Evolutionary conservation across 1,140 invertebrate species (phyloP).

Genomic region (Drosophila punjabiensis): DNA sequence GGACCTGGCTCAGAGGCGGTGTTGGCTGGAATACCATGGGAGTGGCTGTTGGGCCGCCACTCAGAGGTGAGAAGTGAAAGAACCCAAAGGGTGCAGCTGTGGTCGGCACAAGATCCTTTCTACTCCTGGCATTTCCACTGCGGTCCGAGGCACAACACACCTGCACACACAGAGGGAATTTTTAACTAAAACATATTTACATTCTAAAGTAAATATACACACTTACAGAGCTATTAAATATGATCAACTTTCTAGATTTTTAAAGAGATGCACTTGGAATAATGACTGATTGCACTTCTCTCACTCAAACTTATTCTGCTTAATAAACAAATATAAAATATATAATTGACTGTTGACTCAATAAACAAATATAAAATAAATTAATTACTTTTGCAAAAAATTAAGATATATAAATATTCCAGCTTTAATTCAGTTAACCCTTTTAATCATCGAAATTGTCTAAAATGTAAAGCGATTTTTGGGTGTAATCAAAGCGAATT

Average conservation of each 20-base stretch:
- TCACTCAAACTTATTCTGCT: too few species aligned
- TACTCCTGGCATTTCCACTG: conserved; percentile 37
- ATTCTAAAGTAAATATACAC: too few species aligned
- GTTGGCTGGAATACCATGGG: conserved; percentile 65
- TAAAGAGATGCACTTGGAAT: neutral
- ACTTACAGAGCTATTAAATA: too few species aligned
- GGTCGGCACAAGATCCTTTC: conserved; percentile 49
- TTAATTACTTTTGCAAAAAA: neutral
- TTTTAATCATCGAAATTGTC: neutral
- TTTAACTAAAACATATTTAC: neutral
- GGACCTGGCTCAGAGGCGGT: conserved; percentile 48
- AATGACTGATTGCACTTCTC: too few species aligned
- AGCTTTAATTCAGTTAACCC: neutral
- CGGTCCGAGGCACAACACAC: conserved; percentile 57
- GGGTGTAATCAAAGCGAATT: neutral
- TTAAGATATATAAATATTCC: neutral
- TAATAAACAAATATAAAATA: too few species aligned
- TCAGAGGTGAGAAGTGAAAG: conserved; percentile 58
- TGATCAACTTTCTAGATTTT: neutral
- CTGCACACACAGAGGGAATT: conserved; percentile 1
- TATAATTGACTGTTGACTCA: too few species aligned
- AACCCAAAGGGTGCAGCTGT: conserved; percentile 17
- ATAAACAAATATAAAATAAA: neutral
- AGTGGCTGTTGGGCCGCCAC: conserved; percentile 18
- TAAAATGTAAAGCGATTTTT: neutral